These are phyloP conservation scores for Tribolium freemani DNA, from an alignment of 2,888 invertebrate genomes.

Conservation along the genomic window DNA sequence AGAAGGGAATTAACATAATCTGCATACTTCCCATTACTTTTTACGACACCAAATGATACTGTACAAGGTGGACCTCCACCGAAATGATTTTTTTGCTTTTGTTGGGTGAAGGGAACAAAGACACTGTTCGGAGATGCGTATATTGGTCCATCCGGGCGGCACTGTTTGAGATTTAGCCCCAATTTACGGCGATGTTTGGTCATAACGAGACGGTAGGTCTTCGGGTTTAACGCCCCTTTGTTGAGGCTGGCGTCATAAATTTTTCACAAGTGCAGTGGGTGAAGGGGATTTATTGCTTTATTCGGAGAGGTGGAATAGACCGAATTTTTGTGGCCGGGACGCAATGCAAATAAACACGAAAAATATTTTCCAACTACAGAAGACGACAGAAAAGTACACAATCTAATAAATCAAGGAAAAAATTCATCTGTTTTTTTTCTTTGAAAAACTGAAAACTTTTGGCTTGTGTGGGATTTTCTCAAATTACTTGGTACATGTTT, in stretches of 20 bases:
- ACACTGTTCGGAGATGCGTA: slow-evolving; percentile 4
- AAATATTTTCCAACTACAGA: no score
- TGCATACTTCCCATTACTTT: slow-evolving; percentile 20
- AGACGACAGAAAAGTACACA: no score
- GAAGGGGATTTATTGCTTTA: background rate
- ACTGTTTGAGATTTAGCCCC: slow-evolving; percentile 3
- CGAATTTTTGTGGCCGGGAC: no score
- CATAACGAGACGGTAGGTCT: background rate
- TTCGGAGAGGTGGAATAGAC: background rate
- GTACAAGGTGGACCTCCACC: slow-evolving; percentile 12
- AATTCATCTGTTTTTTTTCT: no score
- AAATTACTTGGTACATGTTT: no score
- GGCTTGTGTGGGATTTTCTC: no score
- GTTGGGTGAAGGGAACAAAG: slow-evolving; percentile 10
- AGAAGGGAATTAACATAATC: slow-evolving; percentile 19
- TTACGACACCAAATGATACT: slow-evolving; percentile 24
- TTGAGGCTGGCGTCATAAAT: background rate
- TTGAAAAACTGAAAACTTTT: no score
- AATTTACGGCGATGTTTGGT: slow-evolving; percentile 15
- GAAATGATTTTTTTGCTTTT: slow-evolving; percentile 9
- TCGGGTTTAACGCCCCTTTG: background rate
- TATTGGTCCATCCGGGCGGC: slow-evolving; percentile 8
- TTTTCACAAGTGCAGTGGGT: background rate
- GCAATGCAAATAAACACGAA: no score
- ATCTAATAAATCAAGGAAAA: no score